phyloP scores from a whole-genome alignment of 2,888 invertebrate species.

The Eulithis prunata region DNA sequence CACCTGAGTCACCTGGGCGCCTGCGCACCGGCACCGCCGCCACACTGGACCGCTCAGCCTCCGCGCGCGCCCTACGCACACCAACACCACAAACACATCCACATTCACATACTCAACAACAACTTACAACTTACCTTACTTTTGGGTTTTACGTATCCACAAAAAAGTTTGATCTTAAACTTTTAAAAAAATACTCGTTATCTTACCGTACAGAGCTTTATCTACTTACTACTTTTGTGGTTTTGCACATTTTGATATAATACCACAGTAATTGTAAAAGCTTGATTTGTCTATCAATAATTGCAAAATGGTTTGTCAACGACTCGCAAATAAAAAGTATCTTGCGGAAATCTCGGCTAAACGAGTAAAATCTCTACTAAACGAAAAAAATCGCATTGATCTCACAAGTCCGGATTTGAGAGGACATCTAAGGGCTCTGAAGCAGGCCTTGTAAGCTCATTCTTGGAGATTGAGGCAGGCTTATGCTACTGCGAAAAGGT shows the following conservation, averaged over 20 bases:
- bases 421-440: constrained; percentile 63
- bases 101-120: constrained; percentile 34
- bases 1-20: constrained; percentile 84
- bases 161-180: constrained; percentile 12
- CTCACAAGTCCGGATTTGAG: constrained; percentile 66
- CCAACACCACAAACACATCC: constrained; percentile 44
- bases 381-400: constrained; percentile 72
- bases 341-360: constrained; percentile 54
- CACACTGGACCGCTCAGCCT: constrained; percentile 58
- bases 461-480: constrained; percentile 63
- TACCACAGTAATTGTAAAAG: neutral
- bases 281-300: constrained; percentile 8
- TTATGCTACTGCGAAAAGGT: constrained; percentile 15
- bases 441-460: constrained; percentile 72
- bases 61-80: constrained; percentile 53
- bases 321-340: constrained; percentile 59
- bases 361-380: constrained; percentile 56
- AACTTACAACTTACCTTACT: constrained; percentile 21
- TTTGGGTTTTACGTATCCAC: constrained; percentile 7
- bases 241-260: too few relatives aligned
- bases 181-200: constrained; percentile 4
- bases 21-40: constrained; percentile 71
- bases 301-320: constrained; percentile 45
- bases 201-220: too few relatives aligned
- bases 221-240: too few relatives aligned